phyloP scores from a whole-genome alignment of 2,113 vertebrate genomes.

The Notarius lentiginosus region DNA sequence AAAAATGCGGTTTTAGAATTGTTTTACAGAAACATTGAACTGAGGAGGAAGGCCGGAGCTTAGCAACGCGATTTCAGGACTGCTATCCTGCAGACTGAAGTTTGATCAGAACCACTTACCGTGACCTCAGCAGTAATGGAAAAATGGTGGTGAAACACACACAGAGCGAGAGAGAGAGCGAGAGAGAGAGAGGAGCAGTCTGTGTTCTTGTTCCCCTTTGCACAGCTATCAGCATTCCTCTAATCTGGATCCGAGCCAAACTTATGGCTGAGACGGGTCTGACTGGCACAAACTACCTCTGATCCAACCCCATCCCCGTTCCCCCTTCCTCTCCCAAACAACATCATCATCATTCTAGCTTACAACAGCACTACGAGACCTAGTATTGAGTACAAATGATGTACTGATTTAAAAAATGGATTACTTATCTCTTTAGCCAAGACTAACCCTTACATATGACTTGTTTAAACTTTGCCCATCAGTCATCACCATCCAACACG shows the following conservation, averaged over 20 bases:
- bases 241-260: constrained; percentile 42
- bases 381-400: background rate
- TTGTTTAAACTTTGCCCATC: background rate
- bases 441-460: background rate
- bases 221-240: constrained; percentile 51
- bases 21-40: constrained; percentile 30
- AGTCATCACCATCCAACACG: background rate
- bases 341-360: constrained; percentile 19
- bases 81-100: constrained; percentile 7
- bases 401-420: background rate
- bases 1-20: background rate
- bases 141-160: background rate
- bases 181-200: background rate
- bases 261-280: constrained; percentile 29
- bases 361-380: constrained; percentile 19
- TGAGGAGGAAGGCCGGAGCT: constrained; percentile 11
- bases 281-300: constrained; percentile 43
- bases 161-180: constrained; percentile 21
- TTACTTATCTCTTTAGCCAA: background rate
- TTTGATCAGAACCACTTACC: constrained; percentile 28
- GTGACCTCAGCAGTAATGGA: constrained; percentile 12
- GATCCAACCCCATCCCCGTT: background rate
- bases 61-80: constrained; percentile 35
- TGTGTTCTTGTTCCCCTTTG: constrained; percentile 32
- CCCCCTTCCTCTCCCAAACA: constrained; percentile 13